Base-by-base conservation (phyloP, 2,797 vertebrate genomes). In the Phataginus tetradactyla region DNA sequence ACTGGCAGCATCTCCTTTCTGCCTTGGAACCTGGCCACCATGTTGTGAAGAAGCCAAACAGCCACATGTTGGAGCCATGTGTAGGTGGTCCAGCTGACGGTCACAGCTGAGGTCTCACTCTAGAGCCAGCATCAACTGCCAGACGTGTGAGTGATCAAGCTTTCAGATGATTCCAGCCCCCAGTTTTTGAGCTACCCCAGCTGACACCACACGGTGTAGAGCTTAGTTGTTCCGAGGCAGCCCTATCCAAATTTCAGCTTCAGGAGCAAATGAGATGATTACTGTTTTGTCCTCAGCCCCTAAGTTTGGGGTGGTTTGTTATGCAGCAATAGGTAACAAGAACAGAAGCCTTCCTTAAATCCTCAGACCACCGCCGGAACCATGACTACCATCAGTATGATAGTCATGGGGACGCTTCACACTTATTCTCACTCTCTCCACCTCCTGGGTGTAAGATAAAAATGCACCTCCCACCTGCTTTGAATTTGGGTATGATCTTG, bases 11-110 rank as follows among this genome's bases (percentile, higher is more conserved):
- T 74, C 75, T 71, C 61, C 75, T 92, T 92, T 71, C 72, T 91
- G 45, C 89, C 83, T 89, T 92, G 83, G 72, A 91, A 61, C 32
- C 27, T 42, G 51, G 86, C 59, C 78, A 84, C 93, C 79, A 85
- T 17, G 59, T 42, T 86, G n/a, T 25, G 27, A 93, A 55, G 75
- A 95, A 91, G 86, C 91, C 95, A 86, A 84, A 55, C 9, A 87
- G 63, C 71, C 79, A 5, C 86, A 87, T 15, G 34, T 1, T 91
- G 78, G 81, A 87, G 51, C 32, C 75, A 32, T 20, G 34, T 51
- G 80, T 53, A 74, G 94, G 72, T 89, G 42, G 79, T 75, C 72
- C 83, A 63, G 91, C 59, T 89, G 89, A 89, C 59, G 42, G 61
- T 32, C 78, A 64, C 34, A 68, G 78, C 74, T 64, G 63, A 95